Base-by-base conservation (phyloP, 2,888 invertebrate genomes). In the Diarsia brunnea region DNA sequence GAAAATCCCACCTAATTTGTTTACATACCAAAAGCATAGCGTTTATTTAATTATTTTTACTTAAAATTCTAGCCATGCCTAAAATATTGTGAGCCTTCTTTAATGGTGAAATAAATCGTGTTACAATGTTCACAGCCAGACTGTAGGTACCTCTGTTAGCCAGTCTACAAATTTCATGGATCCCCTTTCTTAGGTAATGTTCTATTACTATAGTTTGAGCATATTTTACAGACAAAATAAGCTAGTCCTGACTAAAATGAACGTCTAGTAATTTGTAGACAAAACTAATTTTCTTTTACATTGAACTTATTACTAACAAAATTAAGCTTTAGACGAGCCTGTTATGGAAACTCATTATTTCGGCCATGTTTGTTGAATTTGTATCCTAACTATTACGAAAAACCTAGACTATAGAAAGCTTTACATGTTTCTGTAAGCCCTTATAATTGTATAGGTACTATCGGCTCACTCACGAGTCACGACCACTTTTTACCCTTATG, bases 111-210 rank as follows among this genome's bases (percentile, higher is more conserved):
- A 45, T 47, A 55, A 63, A 47, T 64, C 88, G 85, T 82, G 27
- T 27, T 7, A 47, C 78, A 92, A 88, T 92, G 95, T 88, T 89
- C 79, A 92, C 90, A 61, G 5, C 51, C 63, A n/a, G 72, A 67
- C 75, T 86, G 73, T 83, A n/a, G n/a, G n/a, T n/a, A 84, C 90
- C 90, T 89, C 90, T 89, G 90, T 92, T 93, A 86, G 91, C 89
- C 89, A 89, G 92, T 93, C 93, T 92, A 93, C 92, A 92, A 94
- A 92, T 92, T 93, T 93, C 81, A 88, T 90, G 87, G 90, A 93
- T 92, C 92, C 92, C 92, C 90, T 93, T 93, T 91, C 93, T 92
- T 93, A 92, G 91, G 92, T 90, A 93, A 93, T 92, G 91, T 92
- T 90, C 87, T 91, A 92, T 91, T 92, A 89, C 89, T 88, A 91